These are phyloP conservation scores for Zelleria hepariella DNA, from an alignment of 2,888 invertebrate species.

Conservation along the genomic window DNA sequence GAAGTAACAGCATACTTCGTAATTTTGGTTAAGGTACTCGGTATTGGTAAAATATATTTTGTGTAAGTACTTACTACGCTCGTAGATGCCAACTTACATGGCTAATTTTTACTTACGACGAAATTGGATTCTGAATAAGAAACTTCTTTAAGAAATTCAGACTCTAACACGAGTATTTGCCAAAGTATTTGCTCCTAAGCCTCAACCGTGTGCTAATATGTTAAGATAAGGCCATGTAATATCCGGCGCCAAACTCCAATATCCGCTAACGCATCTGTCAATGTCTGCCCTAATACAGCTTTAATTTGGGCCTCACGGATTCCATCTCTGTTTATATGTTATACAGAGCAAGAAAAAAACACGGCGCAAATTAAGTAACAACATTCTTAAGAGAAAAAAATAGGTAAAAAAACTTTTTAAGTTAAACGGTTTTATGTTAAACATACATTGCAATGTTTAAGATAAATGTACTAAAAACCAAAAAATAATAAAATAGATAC, in stretches of 20 bases:
- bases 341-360: background rate
- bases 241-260: constrained; percentile 45
- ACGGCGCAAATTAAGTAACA: background rate
- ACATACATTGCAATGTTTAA: no score
- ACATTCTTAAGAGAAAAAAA: background rate
- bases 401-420: no score
- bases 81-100: no score
- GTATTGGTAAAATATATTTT: no score
- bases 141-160: no score
- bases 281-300: constrained; percentile 11
- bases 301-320: background rate
- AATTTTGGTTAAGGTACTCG: background rate
- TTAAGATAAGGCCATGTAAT: constrained; percentile 25
- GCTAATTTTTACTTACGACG: no score
- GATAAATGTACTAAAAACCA: no score
- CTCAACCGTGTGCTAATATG: background rate
- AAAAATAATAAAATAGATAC: no score
- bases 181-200: background rate
- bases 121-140: no score
- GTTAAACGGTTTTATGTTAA: no score
- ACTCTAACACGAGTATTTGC: background rate
- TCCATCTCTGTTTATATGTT: background rate
- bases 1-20: background rate
- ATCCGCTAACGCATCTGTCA: constrained; percentile 45
- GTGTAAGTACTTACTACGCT: no score